Base-by-base conservation (phyloP, 1,140 invertebrate species). In the Melipona quadrifasciata region DNA sequence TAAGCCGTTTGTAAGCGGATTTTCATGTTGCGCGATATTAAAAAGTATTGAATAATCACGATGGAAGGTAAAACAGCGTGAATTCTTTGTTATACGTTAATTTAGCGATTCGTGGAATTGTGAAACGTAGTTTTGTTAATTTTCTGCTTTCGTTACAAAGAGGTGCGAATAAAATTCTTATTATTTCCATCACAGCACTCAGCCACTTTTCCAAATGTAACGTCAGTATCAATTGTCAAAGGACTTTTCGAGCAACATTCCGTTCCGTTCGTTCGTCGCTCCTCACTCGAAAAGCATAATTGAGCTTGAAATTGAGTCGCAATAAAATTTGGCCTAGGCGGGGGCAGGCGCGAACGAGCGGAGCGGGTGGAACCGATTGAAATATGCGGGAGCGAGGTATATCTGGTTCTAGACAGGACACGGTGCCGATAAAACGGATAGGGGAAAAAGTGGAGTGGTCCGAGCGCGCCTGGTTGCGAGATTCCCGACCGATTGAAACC, bases 381-480 rank as follows among this genome's bases (percentile, higher is more conserved):
- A 57, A 31, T 76, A 73, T 58, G 70, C 79, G 39, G 47, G 34
- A 55, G 58, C 68, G 65, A 80, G 21, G 34, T 65, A 14, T 51
- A 68, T 58, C 27, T 72, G 55, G 82, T 79, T 68, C 21, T 55
- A 47, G 67, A 67, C 74, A 53, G 57, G 34, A 24, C 61, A 34
- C 16, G 39, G n/a, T 34, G 31, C 6, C 19, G 74, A 75, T 82
- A 87, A 87, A 65, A 75, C 39, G 51, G 31, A 17, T n/a, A 31
- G 53, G 67, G 21, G 24, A 53, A 72, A 83, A 74, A 79, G 47
- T 73, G 57, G 51, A 86, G 72, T 70, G 68, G 58, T 47, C 17
- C 17, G 76, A 61, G 73, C 73, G 39, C 39, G 39, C 39, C 39
- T 47, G 73, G 65, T 81, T 87, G 51, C 82, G 76, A 87, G 85